phyloP scores from a whole-genome alignment of 2,888 invertebrate species.

The Protula sp. region DNA sequence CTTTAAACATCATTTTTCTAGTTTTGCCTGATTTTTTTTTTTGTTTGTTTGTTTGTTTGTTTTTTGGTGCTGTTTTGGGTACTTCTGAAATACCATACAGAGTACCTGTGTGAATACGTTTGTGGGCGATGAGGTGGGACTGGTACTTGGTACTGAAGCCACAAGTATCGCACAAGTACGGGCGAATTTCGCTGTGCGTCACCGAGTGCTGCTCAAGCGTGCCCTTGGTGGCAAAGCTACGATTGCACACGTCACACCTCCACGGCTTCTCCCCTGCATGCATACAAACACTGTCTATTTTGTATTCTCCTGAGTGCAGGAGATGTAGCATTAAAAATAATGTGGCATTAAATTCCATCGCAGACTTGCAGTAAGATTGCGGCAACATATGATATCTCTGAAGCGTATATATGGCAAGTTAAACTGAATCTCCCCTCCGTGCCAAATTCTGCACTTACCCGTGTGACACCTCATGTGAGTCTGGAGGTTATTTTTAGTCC shows the following conservation, averaged over 20 bases:
- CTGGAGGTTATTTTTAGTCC: constrained; percentile 60
- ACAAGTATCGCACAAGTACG: constrained; percentile 65
- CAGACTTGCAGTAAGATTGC: background rate
- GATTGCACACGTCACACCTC: constrained; percentile 60
- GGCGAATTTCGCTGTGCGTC: constrained; percentile 59
- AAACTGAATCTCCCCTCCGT: too few species aligned
- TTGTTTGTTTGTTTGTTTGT: too few species aligned
- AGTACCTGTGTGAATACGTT: constrained; percentile 62
- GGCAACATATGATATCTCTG: too few species aligned
- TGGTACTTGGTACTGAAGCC: constrained; percentile 66
- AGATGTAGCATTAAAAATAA: background rate
- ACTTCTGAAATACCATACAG: too few species aligned
- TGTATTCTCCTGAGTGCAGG: too few species aligned
- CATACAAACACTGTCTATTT: background rate
- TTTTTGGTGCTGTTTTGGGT: too few species aligned
- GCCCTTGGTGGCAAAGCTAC: constrained; percentile 61
- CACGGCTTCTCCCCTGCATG: constrained; percentile 59
- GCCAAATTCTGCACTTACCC: too few species aligned
- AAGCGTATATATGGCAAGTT: too few species aligned
- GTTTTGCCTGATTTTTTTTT: too few species aligned
- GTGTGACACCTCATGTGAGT: constrained; percentile 62
- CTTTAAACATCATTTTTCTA: too few species aligned
- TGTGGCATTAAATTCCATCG: background rate
- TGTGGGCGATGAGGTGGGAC: constrained; percentile 64
- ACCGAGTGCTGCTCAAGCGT: constrained; percentile 61